These are phyloP conservation scores for Spheniscus humboldti DNA, from an alignment of 2,797 vertebrate species.

Conservation along the genomic window DNA sequence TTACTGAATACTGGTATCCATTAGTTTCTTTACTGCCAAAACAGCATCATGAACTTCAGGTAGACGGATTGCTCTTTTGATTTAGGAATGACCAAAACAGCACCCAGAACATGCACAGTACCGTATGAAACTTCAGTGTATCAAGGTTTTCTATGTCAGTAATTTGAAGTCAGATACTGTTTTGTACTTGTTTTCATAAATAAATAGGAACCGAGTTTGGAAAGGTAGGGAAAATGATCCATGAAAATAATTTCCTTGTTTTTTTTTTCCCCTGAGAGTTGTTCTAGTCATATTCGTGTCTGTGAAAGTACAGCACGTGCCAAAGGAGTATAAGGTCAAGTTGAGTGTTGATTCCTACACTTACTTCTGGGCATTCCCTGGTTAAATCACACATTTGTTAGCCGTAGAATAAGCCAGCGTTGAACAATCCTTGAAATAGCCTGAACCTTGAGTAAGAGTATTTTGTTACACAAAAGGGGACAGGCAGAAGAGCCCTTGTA, in stretches of 20 bases:
- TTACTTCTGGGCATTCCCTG: neutral
- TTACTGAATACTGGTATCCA: neutral
- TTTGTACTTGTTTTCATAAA: neutral
- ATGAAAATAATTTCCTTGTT: neutral
- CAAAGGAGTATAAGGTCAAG: neutral
- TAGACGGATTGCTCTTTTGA: neutral
- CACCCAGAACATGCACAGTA: neutral
- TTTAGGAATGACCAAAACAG: neutral
- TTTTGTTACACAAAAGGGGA: constrained; percentile 1
- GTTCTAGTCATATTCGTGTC: neutral
- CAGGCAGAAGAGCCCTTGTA: neutral
- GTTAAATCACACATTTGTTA: neutral
- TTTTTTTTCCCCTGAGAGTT: neutral
- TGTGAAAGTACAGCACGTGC: neutral
- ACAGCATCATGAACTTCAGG: neutral
- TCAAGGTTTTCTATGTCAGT: neutral
- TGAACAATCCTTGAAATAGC: neutral
- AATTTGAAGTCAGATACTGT: neutral
- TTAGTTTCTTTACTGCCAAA: neutral
- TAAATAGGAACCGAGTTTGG: neutral
- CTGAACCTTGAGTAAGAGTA: neutral
- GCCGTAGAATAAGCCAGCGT: neutral
- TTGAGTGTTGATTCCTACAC: neutral
- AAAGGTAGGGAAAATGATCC: neutral
- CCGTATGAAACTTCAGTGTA: neutral